Percentiles rank a stretch among this genome's conserved stretches.
Evolutionary conservation across 2,797 vertebrate genomes (phyloP).

Genomic region (Cirrhinus mrigala): DNA sequence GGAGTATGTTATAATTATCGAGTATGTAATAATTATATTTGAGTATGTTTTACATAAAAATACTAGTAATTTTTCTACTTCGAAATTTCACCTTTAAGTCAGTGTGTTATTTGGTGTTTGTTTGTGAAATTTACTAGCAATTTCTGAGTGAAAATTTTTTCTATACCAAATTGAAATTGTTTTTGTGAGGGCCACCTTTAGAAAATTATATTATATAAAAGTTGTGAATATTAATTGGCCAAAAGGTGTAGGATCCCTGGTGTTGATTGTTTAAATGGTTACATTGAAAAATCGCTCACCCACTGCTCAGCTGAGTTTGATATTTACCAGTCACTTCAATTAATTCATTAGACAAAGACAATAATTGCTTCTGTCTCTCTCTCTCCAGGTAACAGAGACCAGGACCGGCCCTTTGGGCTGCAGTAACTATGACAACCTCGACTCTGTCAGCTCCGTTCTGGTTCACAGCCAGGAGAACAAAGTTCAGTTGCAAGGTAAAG

Average conservation of each 20-base stretch:
- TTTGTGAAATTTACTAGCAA: neutral
- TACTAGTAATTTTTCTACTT: neutral
- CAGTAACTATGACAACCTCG: conserved; percentile 99
- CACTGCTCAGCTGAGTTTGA: neutral
- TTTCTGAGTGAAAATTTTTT: neutral
- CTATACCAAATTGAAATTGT: neutral
- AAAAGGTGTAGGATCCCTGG: neutral
- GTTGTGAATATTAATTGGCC: neutral
- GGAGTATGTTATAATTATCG: no score
- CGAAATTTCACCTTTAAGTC: neutral
- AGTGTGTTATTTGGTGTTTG: neutral
- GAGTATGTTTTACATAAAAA: neutral
- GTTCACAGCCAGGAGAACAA: conserved; percentile 98
- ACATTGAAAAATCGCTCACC: neutral
- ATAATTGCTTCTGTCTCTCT: conserved; percentile 11
- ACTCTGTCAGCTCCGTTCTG: conserved; percentile 98
- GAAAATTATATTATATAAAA: neutral
- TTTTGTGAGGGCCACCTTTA: neutral
- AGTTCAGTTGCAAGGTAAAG: conserved; percentile 94
- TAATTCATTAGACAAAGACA: conserved; percentile 19
- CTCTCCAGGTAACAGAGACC: conserved; percentile 92
- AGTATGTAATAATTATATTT: no score
- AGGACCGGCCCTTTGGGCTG: conserved; percentile 96
- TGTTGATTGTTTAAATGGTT: neutral
- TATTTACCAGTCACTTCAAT: neutral